Conservation (phyloP, 2,888 invertebrate species). For the Arrhopalites spinosus region DNA sequence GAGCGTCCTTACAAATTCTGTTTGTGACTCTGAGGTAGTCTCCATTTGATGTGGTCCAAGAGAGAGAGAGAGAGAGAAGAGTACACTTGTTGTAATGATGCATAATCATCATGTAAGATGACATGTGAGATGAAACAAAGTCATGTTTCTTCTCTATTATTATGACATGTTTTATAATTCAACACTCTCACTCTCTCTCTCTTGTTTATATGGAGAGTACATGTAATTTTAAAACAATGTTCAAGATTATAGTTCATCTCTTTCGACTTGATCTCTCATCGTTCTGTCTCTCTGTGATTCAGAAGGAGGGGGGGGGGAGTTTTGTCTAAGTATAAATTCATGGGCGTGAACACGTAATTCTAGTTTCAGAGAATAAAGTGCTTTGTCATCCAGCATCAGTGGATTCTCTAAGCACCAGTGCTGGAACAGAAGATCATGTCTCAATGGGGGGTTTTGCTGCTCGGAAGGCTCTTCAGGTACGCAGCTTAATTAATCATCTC, state of each 20-base stretch:
- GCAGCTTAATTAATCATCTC: slow-evolving; percentile 37
- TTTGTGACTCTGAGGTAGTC: background rate
- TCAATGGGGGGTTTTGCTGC: slow-evolving; percentile 73
- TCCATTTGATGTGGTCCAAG: too few relatives aligned
- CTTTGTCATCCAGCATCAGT: slow-evolving; percentile 71
- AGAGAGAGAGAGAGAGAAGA: too few relatives aligned
- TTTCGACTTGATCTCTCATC: too few relatives aligned
- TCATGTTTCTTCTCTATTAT: background rate
- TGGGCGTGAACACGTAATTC: slow-evolving; percentile 3
- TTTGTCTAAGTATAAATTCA: background rate
- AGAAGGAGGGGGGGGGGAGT: too few relatives aligned
- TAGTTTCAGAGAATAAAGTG: slow-evolving; percentile 72
- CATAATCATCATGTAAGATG: background rate
- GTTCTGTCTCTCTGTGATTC: too few relatives aligned
- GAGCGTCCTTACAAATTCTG: background rate
- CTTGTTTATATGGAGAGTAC: too few relatives aligned
- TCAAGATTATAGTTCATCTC: too few relatives aligned
- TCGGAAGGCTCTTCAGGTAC: slow-evolving; percentile 66
- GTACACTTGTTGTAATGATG: too few relatives aligned
- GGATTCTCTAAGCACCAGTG: slow-evolving; percentile 70
- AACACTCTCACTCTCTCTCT: too few relatives aligned
- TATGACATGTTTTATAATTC: too few relatives aligned
- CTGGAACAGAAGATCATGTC: slow-evolving; percentile 72
- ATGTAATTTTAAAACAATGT: too few relatives aligned
- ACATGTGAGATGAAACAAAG: background rate